Evolutionary conservation across 2,797 vertebrate species (phyloP), one percentile per base, ranked within the genome.

Genomic region (Saxicola maurus): DNA sequence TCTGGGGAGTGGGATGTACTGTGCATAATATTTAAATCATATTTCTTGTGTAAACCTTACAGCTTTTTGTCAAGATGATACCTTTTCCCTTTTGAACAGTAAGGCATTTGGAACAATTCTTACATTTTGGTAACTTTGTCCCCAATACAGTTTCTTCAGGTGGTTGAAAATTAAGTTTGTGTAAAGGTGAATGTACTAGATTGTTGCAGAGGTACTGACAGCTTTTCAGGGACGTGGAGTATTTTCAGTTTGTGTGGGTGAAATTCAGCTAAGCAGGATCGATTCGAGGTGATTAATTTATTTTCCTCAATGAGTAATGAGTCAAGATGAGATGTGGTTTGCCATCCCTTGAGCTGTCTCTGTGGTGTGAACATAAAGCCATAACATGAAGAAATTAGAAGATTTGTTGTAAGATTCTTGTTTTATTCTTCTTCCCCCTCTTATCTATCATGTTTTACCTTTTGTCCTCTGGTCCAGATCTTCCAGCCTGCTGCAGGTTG

Each of bases 131-230:
- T 37, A 84, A n/a, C 49, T 78, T 31, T 78, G 69, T 45, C 17
- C 8, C 9, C 30, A 7, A 11, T 73, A 52, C 6, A 28, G 6
- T 82, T 89, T 78, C 37, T 91, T 83, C 51, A 59, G 31, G 56
- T 62, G 30, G 79, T 91, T 62, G 64, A 90, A 95, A 90, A 43
- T 65, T 33, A 76, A 48, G 69, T 49, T 94, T 91, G 43, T 57
- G 10, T 43, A 16, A 40, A 38, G 40, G 9, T 69, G 74, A 86
- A 31, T 10, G 15, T 28, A 25, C 13, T 55, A 13, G 37, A 14
- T 64, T 56, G 19, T 82, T 90, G 13, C 24, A 64, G 37, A 43
- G 49, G 21, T 79, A 62, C 8, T 76, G 55, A 66, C 17, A 24
- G 19, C 21, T 67, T 56, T 65, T 69, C 38, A 30, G 31, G 21